Conservation (phyloP, 2,888 invertebrate genomes). For the Athetis lepigone region DNA sequence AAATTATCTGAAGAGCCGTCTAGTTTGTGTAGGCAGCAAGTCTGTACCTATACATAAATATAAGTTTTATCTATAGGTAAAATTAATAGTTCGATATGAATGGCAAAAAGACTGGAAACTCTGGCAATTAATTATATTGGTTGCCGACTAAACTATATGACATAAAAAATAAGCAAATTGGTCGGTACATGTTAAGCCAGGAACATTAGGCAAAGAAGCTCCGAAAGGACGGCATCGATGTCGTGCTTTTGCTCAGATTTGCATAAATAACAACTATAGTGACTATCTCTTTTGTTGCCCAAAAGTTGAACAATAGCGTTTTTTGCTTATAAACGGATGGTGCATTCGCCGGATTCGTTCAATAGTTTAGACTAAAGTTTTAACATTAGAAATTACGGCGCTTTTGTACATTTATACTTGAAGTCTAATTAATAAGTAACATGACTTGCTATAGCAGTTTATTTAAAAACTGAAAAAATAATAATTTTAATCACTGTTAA, state of each 20-base stretch:
- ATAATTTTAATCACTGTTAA: neutral
- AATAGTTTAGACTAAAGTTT: neutral
- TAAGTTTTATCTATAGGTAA: too few relatives aligned
- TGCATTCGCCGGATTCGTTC: neutral
- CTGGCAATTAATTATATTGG: slow-evolving; percentile 11
- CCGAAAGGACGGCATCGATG: slow-evolving; percentile 68
- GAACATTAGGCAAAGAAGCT: slow-evolving; percentile 65
- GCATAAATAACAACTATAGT: slow-evolving; percentile 85
- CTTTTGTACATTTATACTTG: too few relatives aligned
- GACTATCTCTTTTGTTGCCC: slow-evolving; percentile 67
- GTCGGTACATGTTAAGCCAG: slow-evolving; percentile 63
- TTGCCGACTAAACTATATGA: slow-evolving; percentile 26
- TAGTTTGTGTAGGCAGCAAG: neutral
- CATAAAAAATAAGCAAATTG: slow-evolving; percentile 57
- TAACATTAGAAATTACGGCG: too few relatives aligned
- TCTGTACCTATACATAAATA: neutral
- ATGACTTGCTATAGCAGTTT: neutral
- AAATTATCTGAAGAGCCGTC: neutral
- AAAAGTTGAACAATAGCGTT: slow-evolving; percentile 68
- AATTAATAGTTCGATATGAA: neutral
- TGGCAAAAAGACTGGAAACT: neutral
- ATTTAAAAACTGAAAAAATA: neutral
- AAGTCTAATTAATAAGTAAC: too few relatives aligned
- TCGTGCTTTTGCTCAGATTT: slow-evolving; percentile 84
- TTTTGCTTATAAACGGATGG: slow-evolving; percentile 31